Percentiles rank a stretch among this genome's conserved stretches.
phyloP scores from a whole-genome alignment of 1,140 invertebrate species.

The Sarcophaga peregrina region DNA sequence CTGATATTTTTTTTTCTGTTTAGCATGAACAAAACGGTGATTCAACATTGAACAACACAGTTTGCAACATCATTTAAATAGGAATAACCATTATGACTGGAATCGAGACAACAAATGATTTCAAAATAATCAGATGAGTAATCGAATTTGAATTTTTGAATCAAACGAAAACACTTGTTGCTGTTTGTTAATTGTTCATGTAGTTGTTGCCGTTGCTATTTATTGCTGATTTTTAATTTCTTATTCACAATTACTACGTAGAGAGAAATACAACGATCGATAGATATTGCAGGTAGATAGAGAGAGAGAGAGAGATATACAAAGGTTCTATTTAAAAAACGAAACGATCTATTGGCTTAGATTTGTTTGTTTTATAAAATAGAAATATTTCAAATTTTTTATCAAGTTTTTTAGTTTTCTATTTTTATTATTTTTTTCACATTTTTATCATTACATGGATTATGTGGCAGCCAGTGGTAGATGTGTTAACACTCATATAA shows the following conservation, averaged over 20 bases:
- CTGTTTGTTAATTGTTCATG: neutral
- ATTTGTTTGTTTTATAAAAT: too few relatives aligned
- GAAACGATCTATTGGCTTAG: too few relatives aligned
- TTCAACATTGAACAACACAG: conserved; percentile 28
- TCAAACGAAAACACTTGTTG: conserved; percentile 27
- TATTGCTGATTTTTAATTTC: neutral
- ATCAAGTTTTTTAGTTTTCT: neutral
- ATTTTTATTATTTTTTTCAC: neutral
- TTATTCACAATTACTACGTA: neutral
- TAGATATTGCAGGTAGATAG: neutral
- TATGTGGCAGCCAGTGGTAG: neutral
- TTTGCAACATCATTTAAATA: conserved; percentile 40
- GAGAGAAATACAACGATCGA: too few relatives aligned
- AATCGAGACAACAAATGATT: neutral
- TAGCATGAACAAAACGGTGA: conserved; percentile 29
- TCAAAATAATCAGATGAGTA: conserved; percentile 26
- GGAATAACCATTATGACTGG: neutral
- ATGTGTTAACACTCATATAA: neutral
- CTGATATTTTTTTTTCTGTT: neutral
- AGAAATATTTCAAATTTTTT: too few relatives aligned
- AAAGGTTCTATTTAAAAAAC: too few relatives aligned
- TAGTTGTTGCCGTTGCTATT: conserved; percentile 13
- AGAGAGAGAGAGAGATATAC: neutral
- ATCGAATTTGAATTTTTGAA: conserved; percentile 18
- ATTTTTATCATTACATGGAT: neutral